Percentiles rank a stretch among this genome's conserved stretches.
These are phyloP conservation scores for Lycopodina hypogea DNA, from an alignment of 37 sponge, comb jelly and placozoan genomes.

Conservation along the genomic window DNA sequence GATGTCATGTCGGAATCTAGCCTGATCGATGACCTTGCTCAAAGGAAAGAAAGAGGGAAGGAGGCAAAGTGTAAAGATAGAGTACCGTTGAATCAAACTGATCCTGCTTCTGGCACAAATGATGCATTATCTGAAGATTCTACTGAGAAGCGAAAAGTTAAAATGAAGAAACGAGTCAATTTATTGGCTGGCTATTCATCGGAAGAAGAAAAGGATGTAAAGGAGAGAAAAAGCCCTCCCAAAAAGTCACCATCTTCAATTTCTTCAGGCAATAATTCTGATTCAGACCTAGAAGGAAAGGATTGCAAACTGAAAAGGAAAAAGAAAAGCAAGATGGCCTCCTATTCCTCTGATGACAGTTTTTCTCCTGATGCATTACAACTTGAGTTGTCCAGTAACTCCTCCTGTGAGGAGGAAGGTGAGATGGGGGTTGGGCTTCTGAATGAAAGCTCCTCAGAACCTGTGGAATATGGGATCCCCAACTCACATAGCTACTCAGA, in stretches of 20 bases:
- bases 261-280: too few species aligned
- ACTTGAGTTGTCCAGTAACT: not conserved
- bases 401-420: not conserved
- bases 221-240: too few species aligned
- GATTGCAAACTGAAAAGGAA: not conserved
- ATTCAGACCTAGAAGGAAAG: too few species aligned
- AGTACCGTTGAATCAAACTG: not conserved
- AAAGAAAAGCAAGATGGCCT: not conserved
- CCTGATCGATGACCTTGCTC: not conserved
- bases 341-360: not conserved
- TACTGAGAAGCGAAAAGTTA: not conserved
- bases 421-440: not conserved
- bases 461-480: conserved; percentile 9
- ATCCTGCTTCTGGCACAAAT: not conserved
- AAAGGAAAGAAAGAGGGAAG: not conserved
- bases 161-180: not conserved
- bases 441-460: not conserved
- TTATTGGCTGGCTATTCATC: not conserved
- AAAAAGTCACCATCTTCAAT: too few species aligned
- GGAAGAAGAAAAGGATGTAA: too few species aligned
- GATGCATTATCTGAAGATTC: not conserved
- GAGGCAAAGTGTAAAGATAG: not conserved
- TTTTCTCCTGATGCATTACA: not conserved
- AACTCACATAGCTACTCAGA: not conserved
- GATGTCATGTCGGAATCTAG: conserved; percentile 46